A percentile compares a stretch with the other conserved stretches of the same genome.
These are phyloP conservation scores for Drosophila fuyamai DNA, from an alignment of 1,140 invertebrate genomes.

Conservation along the genomic window DNA sequence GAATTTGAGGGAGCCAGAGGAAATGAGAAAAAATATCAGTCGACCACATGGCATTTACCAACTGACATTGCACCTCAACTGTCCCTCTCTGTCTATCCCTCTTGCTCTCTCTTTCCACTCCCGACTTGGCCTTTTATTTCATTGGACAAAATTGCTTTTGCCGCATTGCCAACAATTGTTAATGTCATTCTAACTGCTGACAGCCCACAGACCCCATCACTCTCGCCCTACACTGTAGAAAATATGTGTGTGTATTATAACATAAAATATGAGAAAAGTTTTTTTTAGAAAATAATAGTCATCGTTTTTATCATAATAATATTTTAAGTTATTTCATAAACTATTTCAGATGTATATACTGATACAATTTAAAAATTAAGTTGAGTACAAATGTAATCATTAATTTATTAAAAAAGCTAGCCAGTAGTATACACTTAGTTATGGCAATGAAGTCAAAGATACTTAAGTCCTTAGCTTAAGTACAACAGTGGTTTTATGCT, in stretches of 20 bases:
- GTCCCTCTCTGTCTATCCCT: slow-evolving; percentile 1
- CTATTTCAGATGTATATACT: too few relatives aligned
- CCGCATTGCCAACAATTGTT: slow-evolving; percentile 81
- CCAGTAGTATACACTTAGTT: too few relatives aligned
- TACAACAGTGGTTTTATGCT: too few relatives aligned
- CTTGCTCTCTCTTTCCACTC: slow-evolving; percentile 16
- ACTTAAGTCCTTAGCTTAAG: too few relatives aligned
- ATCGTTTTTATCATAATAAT: too few relatives aligned
- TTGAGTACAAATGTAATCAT: too few relatives aligned
- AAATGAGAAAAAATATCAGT: slow-evolving; percentile 42
- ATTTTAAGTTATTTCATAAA: too few relatives aligned
- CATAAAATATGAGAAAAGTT: neutral
- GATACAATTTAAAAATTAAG: too few relatives aligned
- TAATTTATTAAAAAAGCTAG: too few relatives aligned
- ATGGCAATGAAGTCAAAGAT: too few relatives aligned
- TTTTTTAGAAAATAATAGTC: too few relatives aligned
- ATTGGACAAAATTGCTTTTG: slow-evolving; percentile 79
- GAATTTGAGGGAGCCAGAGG: slow-evolving; percentile 14
- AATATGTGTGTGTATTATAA: neutral
- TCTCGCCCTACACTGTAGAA: slow-evolving; percentile 2
- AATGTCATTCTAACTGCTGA: slow-evolving; percentile 74
- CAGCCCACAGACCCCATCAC: slow-evolving; percentile 34
- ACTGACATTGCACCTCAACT: slow-evolving; percentile 42
- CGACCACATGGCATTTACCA: slow-evolving; percentile 67
- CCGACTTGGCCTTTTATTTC: slow-evolving; percentile 61